phyloP scores from a whole-genome alignment of 2,113 vertebrate species.

The Morone chrysops region DNA sequence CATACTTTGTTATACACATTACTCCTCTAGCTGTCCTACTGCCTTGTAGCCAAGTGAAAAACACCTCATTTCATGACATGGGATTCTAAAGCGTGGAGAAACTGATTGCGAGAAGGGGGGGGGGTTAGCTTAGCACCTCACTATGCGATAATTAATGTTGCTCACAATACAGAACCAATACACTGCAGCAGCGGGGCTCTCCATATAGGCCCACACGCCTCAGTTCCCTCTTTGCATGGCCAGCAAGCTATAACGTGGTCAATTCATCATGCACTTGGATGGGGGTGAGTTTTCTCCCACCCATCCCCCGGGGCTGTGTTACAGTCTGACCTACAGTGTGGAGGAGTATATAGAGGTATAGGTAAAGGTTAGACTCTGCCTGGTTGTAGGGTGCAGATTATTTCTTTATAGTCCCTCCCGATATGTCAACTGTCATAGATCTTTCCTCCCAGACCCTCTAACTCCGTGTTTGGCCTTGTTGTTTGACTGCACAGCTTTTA shows the following conservation, averaged over 20 bases:
- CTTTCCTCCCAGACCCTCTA: conserved; percentile 1
- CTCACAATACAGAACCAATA: conserved; percentile 48
- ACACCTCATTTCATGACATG: conserved; percentile 35
- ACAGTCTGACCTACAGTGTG: conserved; percentile 16
- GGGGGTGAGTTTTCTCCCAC: conserved; percentile 23
- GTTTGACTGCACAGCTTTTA: conserved; percentile 34
- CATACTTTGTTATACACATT: background rate
- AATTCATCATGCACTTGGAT: conserved; percentile 40
- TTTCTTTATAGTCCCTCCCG: background rate
- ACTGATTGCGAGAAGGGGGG: conserved; percentile 22
- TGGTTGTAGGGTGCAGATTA: background rate
- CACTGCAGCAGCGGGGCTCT: conserved; percentile 20
- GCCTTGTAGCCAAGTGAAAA: conserved; percentile 40
- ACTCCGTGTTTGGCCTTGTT: conserved; percentile 14
- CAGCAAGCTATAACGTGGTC: conserved; percentile 33
- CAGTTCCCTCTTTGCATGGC: conserved; percentile 37
- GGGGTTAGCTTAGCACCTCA: conserved; percentile 12
- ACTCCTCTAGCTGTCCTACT: background rate
- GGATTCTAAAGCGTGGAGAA: conserved; percentile 35
- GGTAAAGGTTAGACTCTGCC: conserved; percentile 42
- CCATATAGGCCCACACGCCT: background rate
- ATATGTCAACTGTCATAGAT: conserved; percentile 22
- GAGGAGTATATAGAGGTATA: background rate
- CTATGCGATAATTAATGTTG: conserved; percentile 65
- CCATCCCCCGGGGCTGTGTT: conserved; percentile 13